Percentiles rank a stretch among this genome's conserved stretches.
Evolutionary conservation across 2,113 vertebrate species (phyloP).

Genomic region (Indri indri): DNA sequence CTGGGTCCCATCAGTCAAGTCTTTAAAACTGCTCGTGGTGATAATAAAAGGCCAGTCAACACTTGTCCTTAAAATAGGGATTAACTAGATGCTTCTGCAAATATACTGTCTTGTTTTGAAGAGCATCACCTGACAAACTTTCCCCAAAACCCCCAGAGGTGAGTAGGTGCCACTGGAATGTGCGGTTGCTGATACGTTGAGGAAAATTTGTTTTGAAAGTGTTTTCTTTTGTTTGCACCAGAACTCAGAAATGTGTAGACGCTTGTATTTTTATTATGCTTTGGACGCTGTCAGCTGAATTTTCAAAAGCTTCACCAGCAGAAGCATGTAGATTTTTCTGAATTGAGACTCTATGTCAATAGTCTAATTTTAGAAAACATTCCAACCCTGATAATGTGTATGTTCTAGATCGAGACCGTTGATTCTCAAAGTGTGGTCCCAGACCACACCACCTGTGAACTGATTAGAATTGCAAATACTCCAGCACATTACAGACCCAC

Average conservation of each 20-base stretch:
- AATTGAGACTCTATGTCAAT: slow-evolving; percentile 7
- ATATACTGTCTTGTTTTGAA: neutral
- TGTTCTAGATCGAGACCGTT: neutral
- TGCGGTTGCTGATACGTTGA: neutral
- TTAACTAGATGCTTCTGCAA: slow-evolving; percentile 7
- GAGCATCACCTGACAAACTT: neutral
- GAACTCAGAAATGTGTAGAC: slow-evolving; percentile 79
- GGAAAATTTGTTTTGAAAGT: slow-evolving; percentile 30
- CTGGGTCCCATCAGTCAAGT: neutral
- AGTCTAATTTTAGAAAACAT: slow-evolving; percentile 66
- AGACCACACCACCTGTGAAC: neutral
- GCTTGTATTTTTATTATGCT: slow-evolving; percentile 78
- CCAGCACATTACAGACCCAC: neutral
- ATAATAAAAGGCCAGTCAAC: neutral
- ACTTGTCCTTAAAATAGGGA: neutral
- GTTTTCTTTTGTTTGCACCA: slow-evolving; percentile 60
- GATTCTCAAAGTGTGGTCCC: neutral
- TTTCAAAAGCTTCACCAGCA: slow-evolving; percentile 57
- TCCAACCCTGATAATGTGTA: slow-evolving; percentile 36
- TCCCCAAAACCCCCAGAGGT: neutral
- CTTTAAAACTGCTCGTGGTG: neutral
- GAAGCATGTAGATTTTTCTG: slow-evolving; percentile 49
- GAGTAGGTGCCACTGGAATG: neutral
- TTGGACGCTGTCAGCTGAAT: slow-evolving; percentile 60
- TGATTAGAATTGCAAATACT: neutral